A percentile compares a stretch with the other conserved stretches of the same genome.
These are phyloP conservation scores for Triplophysa bombifrons DNA, from an alignment of 2,797 vertebrate species.

Conservation along the genomic window DNA sequence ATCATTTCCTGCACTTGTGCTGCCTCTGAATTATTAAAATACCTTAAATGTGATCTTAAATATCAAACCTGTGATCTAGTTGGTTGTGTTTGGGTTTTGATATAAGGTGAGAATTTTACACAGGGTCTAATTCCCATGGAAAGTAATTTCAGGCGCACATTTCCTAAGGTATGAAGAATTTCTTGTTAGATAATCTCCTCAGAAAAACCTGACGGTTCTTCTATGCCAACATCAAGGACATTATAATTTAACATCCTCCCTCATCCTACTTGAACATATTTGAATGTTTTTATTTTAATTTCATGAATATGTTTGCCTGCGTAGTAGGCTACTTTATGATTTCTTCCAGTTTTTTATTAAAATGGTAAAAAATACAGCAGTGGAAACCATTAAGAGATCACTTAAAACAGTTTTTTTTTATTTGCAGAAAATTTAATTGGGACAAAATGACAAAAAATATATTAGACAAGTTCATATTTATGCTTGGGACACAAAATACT, in stretches of 20 bases:
- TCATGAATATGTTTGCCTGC: background rate
- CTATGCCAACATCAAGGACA: background rate
- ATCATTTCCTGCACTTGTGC: conserved; percentile 44
- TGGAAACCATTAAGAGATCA: too few relatives aligned
- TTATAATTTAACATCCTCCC: background rate
- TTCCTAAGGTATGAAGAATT: background rate
- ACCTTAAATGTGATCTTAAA: conserved; percentile 31
- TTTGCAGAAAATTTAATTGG: too few relatives aligned
- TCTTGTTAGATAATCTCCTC: background rate
- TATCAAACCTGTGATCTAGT: conserved; percentile 14
- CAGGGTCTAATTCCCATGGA: background rate
- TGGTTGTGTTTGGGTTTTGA: conserved; percentile 24
- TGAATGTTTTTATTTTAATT: background rate
- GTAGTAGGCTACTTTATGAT: background rate
- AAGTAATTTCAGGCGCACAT: conserved; percentile 2
- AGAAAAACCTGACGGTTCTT: background rate
- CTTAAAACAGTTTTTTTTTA: too few relatives aligned
- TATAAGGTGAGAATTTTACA: conserved; percentile 29
- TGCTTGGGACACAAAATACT: too few relatives aligned
- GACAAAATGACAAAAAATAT: too few relatives aligned
- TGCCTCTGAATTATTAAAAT: conserved; percentile 40
- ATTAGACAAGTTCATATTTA: too few relatives aligned
- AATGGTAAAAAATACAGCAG: background rate
- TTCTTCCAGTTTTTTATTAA: background rate
- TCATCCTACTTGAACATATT: background rate